phyloP scores from a whole-genome alignment of 2,113 vertebrate genomes.

The Loxodonta africana region DNA sequence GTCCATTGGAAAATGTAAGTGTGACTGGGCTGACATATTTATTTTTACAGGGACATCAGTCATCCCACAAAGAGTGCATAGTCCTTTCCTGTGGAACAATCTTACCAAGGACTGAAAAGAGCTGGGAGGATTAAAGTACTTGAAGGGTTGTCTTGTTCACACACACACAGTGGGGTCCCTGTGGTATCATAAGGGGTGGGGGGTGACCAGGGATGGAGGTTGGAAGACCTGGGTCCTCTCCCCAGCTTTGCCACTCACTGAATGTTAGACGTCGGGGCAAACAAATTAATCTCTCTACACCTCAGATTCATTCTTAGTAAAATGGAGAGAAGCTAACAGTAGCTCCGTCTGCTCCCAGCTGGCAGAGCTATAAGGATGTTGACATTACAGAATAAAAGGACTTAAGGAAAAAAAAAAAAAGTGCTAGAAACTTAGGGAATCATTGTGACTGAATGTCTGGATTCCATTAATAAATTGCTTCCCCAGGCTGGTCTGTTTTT shows the following conservation, averaged over 20 bases:
- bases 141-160: neutral
- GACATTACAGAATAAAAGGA: neutral
- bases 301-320: neutral
- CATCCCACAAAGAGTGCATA: neutral
- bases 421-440: too few species aligned
- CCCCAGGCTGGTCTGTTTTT: neutral
- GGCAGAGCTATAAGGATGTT: neutral
- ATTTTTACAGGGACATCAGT: constrained; percentile 38
- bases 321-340: neutral
- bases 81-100: neutral
- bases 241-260: neutral
- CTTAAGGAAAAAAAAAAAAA: neutral
- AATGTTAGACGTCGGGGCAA: neutral
- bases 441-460: neutral
- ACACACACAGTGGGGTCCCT: neutral
- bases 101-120: neutral
- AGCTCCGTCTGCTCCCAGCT: neutral
- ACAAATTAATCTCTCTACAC: neutral
- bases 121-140: neutral
- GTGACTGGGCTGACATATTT: neutral
- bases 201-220: neutral
- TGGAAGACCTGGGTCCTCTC: neutral
- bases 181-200: neutral
- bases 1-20: constrained; percentile 42
- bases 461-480: neutral